Evolutionary conservation across 1,140 invertebrate genomes (phyloP).

Genomic region (Coptotermes formosanus): DNA sequence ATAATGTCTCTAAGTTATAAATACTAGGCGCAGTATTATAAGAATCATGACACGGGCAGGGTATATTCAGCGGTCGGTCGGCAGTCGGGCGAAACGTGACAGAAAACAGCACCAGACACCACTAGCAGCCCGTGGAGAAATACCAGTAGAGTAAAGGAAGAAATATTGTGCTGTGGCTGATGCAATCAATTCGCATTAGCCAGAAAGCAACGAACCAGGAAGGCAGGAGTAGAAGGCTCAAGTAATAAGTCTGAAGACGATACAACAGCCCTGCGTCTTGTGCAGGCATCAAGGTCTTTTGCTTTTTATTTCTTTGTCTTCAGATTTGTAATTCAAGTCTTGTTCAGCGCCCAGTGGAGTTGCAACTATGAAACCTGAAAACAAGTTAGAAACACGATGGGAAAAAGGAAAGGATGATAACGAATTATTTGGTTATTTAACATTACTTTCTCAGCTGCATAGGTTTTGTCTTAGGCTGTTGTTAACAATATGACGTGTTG

Average conservation of each 20-base stretch:
- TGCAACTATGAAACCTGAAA: background rate
- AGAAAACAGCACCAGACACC: background rate
- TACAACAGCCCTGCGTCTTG: background rate
- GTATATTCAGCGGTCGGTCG: too few species aligned
- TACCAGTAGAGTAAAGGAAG: background rate
- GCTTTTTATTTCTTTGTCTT: background rate
- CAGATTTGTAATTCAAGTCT: background rate
- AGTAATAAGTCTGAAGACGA: background rate
- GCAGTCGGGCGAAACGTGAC: background rate
- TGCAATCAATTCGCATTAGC: background rate
- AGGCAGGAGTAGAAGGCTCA: background rate
- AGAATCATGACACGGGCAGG: too few species aligned
- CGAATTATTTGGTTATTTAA: background rate
- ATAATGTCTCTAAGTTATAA: too few species aligned
- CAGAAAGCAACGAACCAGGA: background rate
- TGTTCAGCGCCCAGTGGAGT: background rate
- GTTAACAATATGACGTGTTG: too few species aligned
- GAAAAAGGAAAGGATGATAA: background rate
- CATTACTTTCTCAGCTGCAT: background rate
- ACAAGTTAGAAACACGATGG: background rate
- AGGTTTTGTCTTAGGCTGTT: background rate
- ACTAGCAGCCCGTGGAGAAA: background rate
- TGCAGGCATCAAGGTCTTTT: background rate
- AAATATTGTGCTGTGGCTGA: background rate
- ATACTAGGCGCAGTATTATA: too few species aligned